phyloP scores from a whole-genome alignment of 2,113 vertebrate genomes.

The Aegotheles bennettii region DNA sequence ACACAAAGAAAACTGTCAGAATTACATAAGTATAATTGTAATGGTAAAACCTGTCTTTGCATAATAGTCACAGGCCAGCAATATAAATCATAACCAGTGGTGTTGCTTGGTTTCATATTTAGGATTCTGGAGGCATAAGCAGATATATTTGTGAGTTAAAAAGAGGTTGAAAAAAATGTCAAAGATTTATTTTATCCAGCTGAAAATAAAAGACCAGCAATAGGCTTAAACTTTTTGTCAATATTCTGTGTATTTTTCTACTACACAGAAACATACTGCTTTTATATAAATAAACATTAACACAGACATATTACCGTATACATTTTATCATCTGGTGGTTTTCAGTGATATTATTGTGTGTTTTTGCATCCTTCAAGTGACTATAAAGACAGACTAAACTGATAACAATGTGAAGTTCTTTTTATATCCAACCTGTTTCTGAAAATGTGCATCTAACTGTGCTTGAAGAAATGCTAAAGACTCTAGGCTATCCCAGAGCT shows the following conservation, averaged over 20 bases:
- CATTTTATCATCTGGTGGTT: neutral
- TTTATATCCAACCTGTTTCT: neutral
- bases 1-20: slow-evolving; percentile 68
- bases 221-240: neutral
- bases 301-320: neutral
- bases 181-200: neutral
- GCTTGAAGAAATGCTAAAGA: neutral
- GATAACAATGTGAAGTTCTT: neutral
- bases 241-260: neutral
- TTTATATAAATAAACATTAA: neutral
- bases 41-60: slow-evolving; percentile 31
- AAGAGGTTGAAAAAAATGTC: neutral
- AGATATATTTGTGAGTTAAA: slow-evolving; percentile 6
- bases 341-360: neutral
- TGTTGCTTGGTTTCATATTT: neutral
- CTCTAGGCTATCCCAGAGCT: neutral
- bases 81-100: neutral
- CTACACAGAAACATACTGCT: neutral
- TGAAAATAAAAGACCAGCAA: neutral
- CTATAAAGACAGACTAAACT: neutral
- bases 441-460: neutral
- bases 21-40: slow-evolving; percentile 24
- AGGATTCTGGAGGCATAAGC: slow-evolving; percentile 9
- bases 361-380: neutral
- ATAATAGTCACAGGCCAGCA: neutral